A percentile compares a stretch with the other conserved stretches of the same genome.
Conservation (phyloP, 2,113 vertebrate genomes). For the Nettapus auritus region DNA sequence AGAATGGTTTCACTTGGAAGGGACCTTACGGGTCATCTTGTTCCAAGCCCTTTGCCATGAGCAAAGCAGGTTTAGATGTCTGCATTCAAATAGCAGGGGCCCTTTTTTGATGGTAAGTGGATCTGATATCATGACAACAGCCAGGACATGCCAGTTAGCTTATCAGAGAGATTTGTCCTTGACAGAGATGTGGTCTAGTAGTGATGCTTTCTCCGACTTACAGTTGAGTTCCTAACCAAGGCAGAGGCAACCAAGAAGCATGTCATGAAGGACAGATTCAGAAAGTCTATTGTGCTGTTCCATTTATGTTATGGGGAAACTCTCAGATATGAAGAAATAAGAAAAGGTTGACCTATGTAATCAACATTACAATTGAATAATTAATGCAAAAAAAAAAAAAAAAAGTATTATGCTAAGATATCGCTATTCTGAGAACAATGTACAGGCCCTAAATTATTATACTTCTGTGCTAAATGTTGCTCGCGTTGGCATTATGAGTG, state of each 20-base stretch:
- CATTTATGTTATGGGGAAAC: not conserved
- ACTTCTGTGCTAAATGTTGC: not conserved
- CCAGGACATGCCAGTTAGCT: fast-evolving
- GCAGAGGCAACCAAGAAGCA: not conserved
- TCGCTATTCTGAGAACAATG: not conserved
- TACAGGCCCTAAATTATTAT: not conserved
- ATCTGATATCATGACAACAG: not conserved
- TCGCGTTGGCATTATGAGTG: not conserved
- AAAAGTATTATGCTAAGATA: not conserved
- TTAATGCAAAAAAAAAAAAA: not conserved
- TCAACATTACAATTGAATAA: not conserved
- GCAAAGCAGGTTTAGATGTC: not conserved
- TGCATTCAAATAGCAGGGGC: not conserved
- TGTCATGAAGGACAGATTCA: not conserved
- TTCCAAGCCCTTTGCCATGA: not conserved
- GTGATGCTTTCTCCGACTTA: not conserved
- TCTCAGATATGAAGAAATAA: not conserved
- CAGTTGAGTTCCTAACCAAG: not conserved
- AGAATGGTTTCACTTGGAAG: not conserved
- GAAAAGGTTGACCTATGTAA: not conserved
- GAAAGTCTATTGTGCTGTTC: not conserved
- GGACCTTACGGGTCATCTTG: not conserved
- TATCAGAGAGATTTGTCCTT: not conserved
- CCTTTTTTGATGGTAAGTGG: not conserved
- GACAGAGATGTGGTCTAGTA: not conserved